Evolutionary conservation across 2,888 invertebrate genomes (phyloP).

Genomic region (Himalopsyche tibetana): DNA sequence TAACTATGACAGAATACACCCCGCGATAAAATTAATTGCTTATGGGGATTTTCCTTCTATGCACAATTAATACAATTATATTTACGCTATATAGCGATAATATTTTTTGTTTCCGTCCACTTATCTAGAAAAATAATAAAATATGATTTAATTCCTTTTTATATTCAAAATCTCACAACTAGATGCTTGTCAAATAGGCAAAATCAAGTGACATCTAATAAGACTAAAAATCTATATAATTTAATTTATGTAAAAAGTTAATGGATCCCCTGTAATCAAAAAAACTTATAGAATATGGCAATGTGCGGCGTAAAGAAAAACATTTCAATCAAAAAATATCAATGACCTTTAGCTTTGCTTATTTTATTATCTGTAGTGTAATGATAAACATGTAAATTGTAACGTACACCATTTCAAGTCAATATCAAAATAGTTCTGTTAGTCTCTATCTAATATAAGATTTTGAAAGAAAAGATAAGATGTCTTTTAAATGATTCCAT

Average conservation of each 20-base stretch:
- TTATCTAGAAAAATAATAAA: too few species aligned
- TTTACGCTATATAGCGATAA: too few species aligned
- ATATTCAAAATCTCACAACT: too few species aligned
- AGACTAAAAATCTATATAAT: background rate
- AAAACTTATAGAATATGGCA: background rate
- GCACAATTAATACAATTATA: background rate
- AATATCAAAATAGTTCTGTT: background rate
- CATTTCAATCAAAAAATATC: conserved; percentile 8
- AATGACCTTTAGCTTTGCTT: background rate
- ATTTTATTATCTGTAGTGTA: background rate
- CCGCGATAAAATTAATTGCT: too few species aligned
- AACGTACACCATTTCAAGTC: background rate
- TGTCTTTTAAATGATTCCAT: background rate
- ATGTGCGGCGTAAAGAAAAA: background rate
- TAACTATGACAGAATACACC: too few species aligned
- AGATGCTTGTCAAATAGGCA: too few species aligned
- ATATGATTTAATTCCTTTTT: too few species aligned
- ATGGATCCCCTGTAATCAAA: background rate
- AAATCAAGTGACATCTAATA: too few species aligned
- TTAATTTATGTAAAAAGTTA: background rate
- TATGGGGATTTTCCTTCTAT: too few species aligned
- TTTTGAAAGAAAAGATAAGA: background rate
- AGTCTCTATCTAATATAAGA: background rate
- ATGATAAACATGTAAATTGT: background rate
- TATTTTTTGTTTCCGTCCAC: too few species aligned